Conservation (phyloP, 2,797 vertebrate species). For the Oryzias sinensis region DNA sequence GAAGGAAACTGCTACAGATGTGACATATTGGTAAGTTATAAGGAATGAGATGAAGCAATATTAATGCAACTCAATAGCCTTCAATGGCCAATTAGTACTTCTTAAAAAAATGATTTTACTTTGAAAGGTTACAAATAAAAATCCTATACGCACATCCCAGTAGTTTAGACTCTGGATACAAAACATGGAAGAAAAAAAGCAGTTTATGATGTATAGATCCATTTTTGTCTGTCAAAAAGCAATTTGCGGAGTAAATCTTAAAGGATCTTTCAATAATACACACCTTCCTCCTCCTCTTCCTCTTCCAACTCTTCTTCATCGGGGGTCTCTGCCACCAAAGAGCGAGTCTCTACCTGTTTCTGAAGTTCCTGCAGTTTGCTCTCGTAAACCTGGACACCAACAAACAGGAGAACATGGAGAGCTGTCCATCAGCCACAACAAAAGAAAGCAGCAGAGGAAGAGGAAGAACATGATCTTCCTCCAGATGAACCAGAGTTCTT, state of each 20-base stretch:
- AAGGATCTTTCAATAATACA: conserved; percentile 21
- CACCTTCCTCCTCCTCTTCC: conserved; percentile 85
- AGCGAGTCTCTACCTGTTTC: conserved; percentile 97
- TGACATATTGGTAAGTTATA: conserved; percentile 14
- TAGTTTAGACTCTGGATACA: conserved; percentile 62
- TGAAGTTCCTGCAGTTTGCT: conserved; percentile 97
- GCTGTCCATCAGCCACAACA: conserved; percentile 51
- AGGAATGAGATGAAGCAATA: conserved; percentile 23
- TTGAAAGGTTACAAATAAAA: conserved; percentile 22
- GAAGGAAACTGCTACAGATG: not conserved
- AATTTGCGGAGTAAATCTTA: not conserved
- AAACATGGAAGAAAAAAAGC: conserved; percentile 38
- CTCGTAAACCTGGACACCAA: conserved; percentile 90
- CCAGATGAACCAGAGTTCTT: no score
- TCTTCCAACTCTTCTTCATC: conserved; percentile 97
- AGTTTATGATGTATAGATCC: not conserved
- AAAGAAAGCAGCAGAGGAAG: conserved; percentile 23
- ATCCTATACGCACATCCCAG: conserved; percentile 64
- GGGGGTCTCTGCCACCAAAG: conserved; percentile 89
- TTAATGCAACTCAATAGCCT: conserved; percentile 14
- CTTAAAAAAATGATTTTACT: conserved; percentile 17
- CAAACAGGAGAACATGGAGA: conserved; percentile 67
- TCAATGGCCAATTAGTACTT: conserved; percentile 41
- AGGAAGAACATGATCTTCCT: no score
- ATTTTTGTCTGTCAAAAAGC: not conserved